Percentiles rank a stretch among this genome's conserved stretches.
Evolutionary conservation across 2,888 invertebrate species (phyloP).

Genomic region (Strigamia crassipes): DNA sequence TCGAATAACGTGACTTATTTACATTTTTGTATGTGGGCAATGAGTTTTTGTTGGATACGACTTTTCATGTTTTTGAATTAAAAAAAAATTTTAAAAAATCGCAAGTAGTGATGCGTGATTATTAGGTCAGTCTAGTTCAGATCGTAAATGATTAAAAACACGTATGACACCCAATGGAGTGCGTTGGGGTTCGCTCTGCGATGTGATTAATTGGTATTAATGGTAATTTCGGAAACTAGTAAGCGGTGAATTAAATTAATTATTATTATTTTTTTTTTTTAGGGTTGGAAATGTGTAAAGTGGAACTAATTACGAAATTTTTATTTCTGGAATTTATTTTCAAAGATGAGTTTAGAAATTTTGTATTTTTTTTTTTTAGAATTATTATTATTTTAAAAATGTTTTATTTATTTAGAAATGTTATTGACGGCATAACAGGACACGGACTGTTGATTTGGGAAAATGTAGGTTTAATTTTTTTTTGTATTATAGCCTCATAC

Average conservation of each 20-base stretch:
- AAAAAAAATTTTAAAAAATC: not conserved
- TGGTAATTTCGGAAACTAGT: not conserved
- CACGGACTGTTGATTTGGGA: not conserved
- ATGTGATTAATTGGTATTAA: not conserved
- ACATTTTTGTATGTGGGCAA: not conserved
- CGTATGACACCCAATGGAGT: not conserved
- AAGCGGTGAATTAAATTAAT: not conserved
- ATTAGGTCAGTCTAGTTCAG: not conserved
- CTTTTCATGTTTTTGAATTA: not conserved
- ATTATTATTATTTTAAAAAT: not conserved
- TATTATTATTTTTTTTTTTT: no score
- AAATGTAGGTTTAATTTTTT: not conserved
- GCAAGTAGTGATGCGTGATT: conserved; percentile 17
- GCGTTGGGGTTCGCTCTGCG: not conserved
- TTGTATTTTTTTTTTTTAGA: not conserved
- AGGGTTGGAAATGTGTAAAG: no score
- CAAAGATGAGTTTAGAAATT: not conserved
- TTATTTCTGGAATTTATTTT: not conserved
- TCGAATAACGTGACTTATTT: not conserved
- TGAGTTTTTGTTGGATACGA: not conserved
- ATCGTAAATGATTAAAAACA: not conserved
- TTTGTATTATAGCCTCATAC: not conserved
- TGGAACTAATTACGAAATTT: no score
- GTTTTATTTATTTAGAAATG: not conserved
- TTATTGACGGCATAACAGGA: not conserved